These are phyloP conservation scores for Botrylloides violaceus DNA, from an alignment of 23 tunicate species.

Conservation along the genomic window DNA sequence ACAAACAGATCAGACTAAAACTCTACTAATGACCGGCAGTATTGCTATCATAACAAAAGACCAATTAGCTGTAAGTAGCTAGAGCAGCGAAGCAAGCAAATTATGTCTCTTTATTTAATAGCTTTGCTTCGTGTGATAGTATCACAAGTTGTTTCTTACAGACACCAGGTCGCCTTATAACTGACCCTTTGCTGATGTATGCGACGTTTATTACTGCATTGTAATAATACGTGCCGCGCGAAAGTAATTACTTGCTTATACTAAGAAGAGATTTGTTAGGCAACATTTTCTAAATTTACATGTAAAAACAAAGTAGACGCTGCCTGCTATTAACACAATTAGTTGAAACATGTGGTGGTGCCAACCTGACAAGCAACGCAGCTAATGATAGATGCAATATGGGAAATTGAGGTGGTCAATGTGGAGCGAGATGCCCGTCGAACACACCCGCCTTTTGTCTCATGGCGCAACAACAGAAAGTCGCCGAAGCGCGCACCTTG, in stretches of 20 bases:
- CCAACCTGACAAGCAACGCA: no score
- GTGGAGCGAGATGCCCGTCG: no score
- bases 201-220: not conserved
- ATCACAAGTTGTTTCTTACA: not conserved
- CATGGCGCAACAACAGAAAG: no score
- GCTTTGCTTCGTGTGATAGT: not conserved
- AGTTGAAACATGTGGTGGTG: not conserved
- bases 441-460: no score
- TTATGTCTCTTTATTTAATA: not conserved
- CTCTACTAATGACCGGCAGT: not conserved
- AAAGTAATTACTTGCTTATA: not conserved
- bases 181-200: not conserved
- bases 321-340: not conserved
- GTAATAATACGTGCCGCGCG: not conserved
- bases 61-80: conserved; percentile 4
- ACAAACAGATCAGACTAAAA: not conserved
- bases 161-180: not conserved
- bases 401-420: no score
- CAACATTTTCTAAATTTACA: not conserved
- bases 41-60: conserved; percentile 13
- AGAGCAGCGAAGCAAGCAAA: not conserved
- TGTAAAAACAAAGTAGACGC: no score
- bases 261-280: not conserved
- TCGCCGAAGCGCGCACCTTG: not conserved
- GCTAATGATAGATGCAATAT: no score